Evolutionary conservation across 2,888 invertebrate genomes (phyloP), one percentile per base, ranked within the genome.

Genomic region (Brachyptera putata): DNA sequence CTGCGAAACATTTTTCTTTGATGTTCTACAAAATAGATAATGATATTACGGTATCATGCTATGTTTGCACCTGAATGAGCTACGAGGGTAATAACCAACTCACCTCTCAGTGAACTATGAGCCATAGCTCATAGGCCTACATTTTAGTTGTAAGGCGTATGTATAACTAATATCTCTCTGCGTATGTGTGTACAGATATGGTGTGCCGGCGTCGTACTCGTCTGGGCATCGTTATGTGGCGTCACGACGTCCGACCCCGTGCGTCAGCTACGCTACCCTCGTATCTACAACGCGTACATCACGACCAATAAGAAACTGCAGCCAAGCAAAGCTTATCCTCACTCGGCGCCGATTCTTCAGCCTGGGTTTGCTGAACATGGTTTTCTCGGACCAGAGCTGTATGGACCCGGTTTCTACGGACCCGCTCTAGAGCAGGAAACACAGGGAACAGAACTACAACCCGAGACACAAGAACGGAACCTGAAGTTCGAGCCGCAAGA

Each of bases 261-360:
- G 30, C 30, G 30, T 11, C 30, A 30, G 0, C 79, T 83, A 25
- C 81, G 85, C 63, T 79, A 85, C 1, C 89, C 89, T 0, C 86
- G 86, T 72, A 85, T 89, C 30, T 89, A 89, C 77, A 89, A 89
- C 72, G 88, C 89, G 0, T 79, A 89, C 59, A 87, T 89, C 70
- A 87, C 87, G 2, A 86, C 87, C 3, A 86, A 87, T 70, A 87
- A 88, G 70, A 87, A 87, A 72, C 73, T 89, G 57, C 82, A 85
- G 56, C 86, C 89, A 1, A 89, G 88, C 68, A 82, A 86, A 61
- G 87, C 88, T 0, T 86, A 80, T 72, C 87, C 89, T 0, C 84
- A 70, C 24, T 67, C 70, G 3, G 64, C 69, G 1, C 65, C 65
- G 4, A 60, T 62, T 26, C 43, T 66, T 25, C 61, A 62, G 39